Base-by-base conservation (phyloP, 2,113 vertebrate species). In the Tenebrosternarchus preto region DNA sequence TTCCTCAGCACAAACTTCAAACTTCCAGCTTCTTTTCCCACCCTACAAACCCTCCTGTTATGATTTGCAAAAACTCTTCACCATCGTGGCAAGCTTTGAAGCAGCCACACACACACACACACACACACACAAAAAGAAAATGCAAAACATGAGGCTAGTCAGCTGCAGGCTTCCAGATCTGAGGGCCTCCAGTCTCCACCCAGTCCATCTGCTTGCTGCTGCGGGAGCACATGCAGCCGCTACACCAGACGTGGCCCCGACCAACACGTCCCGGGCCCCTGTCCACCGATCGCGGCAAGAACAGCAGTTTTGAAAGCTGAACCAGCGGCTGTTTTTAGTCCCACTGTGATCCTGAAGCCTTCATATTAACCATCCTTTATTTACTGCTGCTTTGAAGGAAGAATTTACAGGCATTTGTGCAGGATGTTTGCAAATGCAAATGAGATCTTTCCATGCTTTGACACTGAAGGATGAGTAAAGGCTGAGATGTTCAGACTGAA, bases 181-280 rank as follows among this genome's bases (percentile, higher is more conserved):
- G 36, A 73, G 29, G 81, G 88, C 84, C 88, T 87, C 89, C 86
- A 79, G 88, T 91, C 90, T 92, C 91, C 86, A 69, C 74, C 84
- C 61, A 79, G 70, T 84, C 86, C 89, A 88, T 89, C 89, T 90
- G 87, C 89, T 89, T 90, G 85, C 82, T 85, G 89, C 84, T 77
- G 85, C 33, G 88, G 85, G 88, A 85, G 84, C 84, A 87, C 80
- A 86, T n/a, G 11, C 83, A 83, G 84, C 77, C 53, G 24, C 57
- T 11, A 2, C 43, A 9, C 43, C 43, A 15, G 43, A 50, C 43
- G 1, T 5, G 6, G 6, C 39, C 11, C 73, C 74, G 63, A 70
- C 43, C 68, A 25, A 50, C 66, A 9, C 19, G 39, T 46, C 1
- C 20, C 19, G 68, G 68, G 27, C 29, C 6, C 50, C 17, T n/a